Evolutionary conservation across 2,888 invertebrate genomes (phyloP).

Genomic region (Pollenia angustigena): DNA sequence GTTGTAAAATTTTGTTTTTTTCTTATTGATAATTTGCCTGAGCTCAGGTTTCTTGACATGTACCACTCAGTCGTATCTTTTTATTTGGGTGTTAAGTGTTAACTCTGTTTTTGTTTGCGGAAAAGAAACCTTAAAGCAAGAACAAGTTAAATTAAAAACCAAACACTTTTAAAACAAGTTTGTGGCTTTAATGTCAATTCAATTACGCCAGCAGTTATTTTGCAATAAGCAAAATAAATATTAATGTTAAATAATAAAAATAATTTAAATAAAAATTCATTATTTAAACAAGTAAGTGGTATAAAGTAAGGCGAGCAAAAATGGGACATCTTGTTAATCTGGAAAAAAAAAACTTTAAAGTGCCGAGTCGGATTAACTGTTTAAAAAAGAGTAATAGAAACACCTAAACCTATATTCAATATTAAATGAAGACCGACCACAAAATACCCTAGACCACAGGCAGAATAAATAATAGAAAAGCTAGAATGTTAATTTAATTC

Average conservation of each 20-base stretch:
- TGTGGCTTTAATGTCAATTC: conserved; percentile 57
- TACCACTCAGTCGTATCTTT: neutral
- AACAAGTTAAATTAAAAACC: neutral
- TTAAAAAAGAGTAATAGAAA: no score
- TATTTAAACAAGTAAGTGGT: neutral
- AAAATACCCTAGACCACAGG: no score
- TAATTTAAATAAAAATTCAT: conserved; percentile 1
- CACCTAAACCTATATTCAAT: no score
- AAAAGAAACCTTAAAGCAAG: conserved; percentile 22
- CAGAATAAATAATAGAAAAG: no score
- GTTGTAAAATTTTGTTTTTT: neutral
- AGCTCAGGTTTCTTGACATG: neutral
- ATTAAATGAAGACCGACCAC: no score
- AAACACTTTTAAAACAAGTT: conserved; percentile 51
- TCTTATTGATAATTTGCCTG: neutral
- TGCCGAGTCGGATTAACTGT: no score
- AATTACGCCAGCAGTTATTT: conserved; percentile 57
- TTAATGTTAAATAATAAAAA: conserved; percentile 20
- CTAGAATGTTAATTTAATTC: no score
- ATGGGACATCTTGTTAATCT: neutral
- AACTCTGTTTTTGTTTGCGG: conserved; percentile 30
- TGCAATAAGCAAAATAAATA: conserved; percentile 16
- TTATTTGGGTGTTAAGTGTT: neutral
- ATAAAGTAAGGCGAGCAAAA: neutral
- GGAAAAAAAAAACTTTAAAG: no score